Evolutionary conservation across 2,888 invertebrate genomes (phyloP), one percentile per base, ranked within the genome.

Genomic region (Anoplius nigerrimus): DNA sequence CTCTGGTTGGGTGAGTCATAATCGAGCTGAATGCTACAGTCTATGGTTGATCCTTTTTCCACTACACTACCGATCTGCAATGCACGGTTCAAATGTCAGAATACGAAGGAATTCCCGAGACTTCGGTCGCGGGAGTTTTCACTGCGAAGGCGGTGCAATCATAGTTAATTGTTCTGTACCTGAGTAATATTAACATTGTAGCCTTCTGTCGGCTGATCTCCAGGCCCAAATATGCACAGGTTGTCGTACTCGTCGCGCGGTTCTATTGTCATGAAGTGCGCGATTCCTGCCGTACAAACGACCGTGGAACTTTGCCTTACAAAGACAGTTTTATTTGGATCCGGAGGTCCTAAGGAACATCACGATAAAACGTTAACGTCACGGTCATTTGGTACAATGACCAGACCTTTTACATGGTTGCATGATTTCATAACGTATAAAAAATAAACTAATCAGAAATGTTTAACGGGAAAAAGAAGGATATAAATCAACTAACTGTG

Each of bases 201-300:
- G 15, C 90, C 93, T 83, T 92, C 90, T 0, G 92, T 91, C 0
- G 93, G 93, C 84, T 92, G 90, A 70, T 92, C 92, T 45, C 89
- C 90, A 53, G 91, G 89, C 34, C 91, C 90, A 82, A 93, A 93
- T 75, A 90, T 87, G 82, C 95, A 95, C n/a, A 93, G 90, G 89
- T 98, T 98, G 86, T 96, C 95, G 89, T 94, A 97, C 87, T 95
- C 94, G 90, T 98, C 98, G 69, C 97, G 91, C n/a, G 97, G 97
- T 86, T 97, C 97, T 84, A 98, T 93, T 87, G 94, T 93, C 87
- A 98, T 91, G 62, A 92, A 89, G 83, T 96, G 95, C 54, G 94
- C 92, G 60, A 94, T 91, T 51, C 92, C 94, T 6, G 94, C 94
- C 56, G 94, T 94, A 89, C 95, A 95, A 67, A 97, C 94, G 27